Evolutionary conservation across 2,113 vertebrate genomes (phyloP).

Genomic region (Piaya cayana): DNA sequence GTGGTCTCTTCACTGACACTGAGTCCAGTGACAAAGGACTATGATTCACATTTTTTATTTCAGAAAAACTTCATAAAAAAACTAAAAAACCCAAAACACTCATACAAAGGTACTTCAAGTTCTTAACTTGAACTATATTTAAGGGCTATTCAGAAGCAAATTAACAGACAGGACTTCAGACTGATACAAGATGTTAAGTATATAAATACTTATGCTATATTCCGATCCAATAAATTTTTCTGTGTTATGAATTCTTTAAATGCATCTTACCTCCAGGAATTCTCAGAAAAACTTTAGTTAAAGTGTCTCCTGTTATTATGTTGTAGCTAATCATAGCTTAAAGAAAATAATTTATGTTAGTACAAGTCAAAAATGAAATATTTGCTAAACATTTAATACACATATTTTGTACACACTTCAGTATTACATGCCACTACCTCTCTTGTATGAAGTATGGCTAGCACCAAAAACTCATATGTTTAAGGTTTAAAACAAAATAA

Average conservation of each 20-base stretch:
- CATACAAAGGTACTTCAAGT: neutral
- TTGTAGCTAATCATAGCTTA: slow-evolving; percentile 98
- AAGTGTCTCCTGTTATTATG: slow-evolving; percentile 91
- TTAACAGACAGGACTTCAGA: neutral
- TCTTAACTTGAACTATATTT: neutral
- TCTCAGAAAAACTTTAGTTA: slow-evolving; percentile 93
- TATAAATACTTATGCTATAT: neutral
- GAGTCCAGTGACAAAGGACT: neutral
- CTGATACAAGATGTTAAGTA: neutral
- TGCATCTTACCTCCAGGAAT: slow-evolving; percentile 89
- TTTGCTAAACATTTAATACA: neutral
- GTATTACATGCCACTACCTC: neutral
- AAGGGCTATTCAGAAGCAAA: neutral
- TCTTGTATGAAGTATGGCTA: neutral
- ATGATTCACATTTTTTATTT: neutral
- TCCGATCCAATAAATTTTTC: neutral
- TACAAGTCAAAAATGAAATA: neutral
- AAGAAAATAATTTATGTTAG: slow-evolving; percentile 40
- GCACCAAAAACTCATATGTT: neutral
- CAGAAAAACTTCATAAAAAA: neutral
- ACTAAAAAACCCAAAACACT: neutral
- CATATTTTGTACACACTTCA: neutral
- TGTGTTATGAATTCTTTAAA: neutral
- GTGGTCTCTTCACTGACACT: neutral
- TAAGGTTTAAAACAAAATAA: neutral